These are phyloP conservation scores for Tapera naevia DNA, from an alignment of 2,797 vertebrate species.

Conservation along the genomic window DNA sequence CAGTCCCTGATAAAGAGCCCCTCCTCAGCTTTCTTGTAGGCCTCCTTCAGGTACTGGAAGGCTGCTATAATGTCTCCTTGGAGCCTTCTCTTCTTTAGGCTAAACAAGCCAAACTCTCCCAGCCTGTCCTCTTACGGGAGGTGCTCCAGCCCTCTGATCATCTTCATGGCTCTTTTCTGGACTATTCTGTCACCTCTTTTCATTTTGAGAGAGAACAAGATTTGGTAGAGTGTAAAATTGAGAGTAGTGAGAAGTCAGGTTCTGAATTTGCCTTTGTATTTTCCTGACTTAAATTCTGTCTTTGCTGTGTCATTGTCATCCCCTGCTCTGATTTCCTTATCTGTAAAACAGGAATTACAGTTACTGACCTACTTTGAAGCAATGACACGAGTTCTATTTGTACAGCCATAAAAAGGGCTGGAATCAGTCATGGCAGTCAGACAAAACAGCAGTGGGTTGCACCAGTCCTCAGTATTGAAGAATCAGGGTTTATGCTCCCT, in stretches of 20 bases:
- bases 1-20: too few relatives aligned
- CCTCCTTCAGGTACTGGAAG: too few relatives aligned
- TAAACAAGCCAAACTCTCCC: too few relatives aligned
- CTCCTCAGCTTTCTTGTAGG: too few relatives aligned
- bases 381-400: neutral
- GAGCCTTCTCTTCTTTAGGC: too few relatives aligned
- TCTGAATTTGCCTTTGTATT: neutral
- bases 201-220: neutral
- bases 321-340: neutral
- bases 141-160: too few relatives aligned
- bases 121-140: too few relatives aligned
- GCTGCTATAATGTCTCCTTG: too few relatives aligned
- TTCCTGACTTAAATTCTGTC: neutral
- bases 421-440: neutral
- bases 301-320: neutral
- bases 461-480: neutral
- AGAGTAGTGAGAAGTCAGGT: neutral
- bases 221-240: neutral
- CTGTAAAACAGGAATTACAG: neutral
- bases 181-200: neutral
- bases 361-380: constrained; percentile 34
- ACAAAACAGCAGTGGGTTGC: neutral
- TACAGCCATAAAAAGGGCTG: neutral
- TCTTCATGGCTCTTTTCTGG: too few relatives aligned
- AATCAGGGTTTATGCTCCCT: neutral